Evolutionary conservation across 2,797 vertebrate genomes (phyloP).

Genomic region (Pantherophis alleghaniensis): DNA sequence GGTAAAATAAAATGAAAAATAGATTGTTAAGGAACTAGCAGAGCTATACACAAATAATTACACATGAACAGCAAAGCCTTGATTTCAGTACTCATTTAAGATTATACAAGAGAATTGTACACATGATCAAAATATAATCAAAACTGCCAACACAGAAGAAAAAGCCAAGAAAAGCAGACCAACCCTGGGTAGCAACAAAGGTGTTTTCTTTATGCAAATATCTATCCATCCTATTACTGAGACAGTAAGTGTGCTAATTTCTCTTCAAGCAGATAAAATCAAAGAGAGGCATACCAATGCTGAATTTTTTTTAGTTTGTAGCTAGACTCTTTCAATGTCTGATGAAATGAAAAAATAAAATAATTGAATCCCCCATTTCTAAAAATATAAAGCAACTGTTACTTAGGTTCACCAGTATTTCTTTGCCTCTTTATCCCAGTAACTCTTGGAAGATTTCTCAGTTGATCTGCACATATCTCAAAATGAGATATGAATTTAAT

Average conservation of each 20-base stretch:
- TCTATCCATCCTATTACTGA: not conserved
- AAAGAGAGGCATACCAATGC: not conserved
- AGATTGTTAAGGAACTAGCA: not conserved
- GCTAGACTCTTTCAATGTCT: not conserved
- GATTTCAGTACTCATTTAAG: not conserved
- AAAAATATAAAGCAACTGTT: not conserved
- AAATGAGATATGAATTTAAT: not conserved
- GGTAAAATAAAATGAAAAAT: not conserved
- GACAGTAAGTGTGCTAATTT: not conserved
- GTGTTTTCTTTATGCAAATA: not conserved
- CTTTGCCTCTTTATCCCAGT: not conserved
- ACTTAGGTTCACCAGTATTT: not conserved
- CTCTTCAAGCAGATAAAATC: not conserved
- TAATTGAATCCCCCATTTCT: not conserved
- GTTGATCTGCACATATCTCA: not conserved
- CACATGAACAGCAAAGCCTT: not conserved
- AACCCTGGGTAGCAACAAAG: not conserved
- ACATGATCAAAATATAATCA: not conserved
- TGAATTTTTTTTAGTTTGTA: not conserved
- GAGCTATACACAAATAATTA: not conserved
- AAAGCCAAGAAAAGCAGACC: not conserved
- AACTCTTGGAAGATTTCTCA: not conserved
- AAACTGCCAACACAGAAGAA: not conserved
- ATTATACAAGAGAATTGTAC: not conserved
- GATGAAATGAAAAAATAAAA: not conserved